A percentile compares a stretch with the other conserved stretches of the same genome.
Evolutionary conservation across 2,113 vertebrate species (phyloP).

Genomic region (Scalopus aquaticus): DNA sequence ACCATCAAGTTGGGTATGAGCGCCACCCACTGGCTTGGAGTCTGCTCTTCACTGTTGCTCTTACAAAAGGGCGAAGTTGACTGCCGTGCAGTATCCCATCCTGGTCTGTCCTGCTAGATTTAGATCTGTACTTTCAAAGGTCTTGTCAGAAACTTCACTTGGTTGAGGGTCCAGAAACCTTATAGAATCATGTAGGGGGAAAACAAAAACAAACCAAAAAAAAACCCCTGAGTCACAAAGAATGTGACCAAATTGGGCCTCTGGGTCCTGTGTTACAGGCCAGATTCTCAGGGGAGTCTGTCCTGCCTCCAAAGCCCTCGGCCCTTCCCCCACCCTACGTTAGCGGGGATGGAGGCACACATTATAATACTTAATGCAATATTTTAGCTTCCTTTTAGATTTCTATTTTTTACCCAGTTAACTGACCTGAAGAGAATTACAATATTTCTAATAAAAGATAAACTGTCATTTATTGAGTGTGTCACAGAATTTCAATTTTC

Average conservation of each 20-base stretch:
- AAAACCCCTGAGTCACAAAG: background rate
- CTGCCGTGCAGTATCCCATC: background rate
- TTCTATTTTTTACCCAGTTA: constrained; percentile 53
- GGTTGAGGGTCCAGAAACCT: background rate
- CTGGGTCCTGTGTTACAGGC: background rate
- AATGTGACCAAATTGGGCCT: background rate
- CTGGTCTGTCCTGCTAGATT: background rate
- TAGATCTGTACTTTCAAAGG: background rate
- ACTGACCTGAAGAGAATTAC: constrained; percentile 52
- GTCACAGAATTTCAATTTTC: constrained; percentile 71
- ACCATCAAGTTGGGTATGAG: no score
- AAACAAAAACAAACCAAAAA: background rate
- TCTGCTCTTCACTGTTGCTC: no score
- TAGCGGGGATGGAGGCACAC: background rate
- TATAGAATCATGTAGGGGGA: background rate
- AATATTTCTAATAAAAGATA: constrained; percentile 62
- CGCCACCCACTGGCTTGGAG: no score
- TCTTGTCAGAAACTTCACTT: background rate
- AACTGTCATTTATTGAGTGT: constrained; percentile 56
- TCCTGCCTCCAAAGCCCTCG: background rate
- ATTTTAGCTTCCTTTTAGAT: constrained; percentile 53
- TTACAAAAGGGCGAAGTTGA: background rate
- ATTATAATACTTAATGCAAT: background rate
- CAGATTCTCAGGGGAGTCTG: background rate
- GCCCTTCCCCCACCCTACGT: background rate